Evolutionary conservation across 1,140 invertebrate species (phyloP).

Genomic region (Camponotus floridanus): DNA sequence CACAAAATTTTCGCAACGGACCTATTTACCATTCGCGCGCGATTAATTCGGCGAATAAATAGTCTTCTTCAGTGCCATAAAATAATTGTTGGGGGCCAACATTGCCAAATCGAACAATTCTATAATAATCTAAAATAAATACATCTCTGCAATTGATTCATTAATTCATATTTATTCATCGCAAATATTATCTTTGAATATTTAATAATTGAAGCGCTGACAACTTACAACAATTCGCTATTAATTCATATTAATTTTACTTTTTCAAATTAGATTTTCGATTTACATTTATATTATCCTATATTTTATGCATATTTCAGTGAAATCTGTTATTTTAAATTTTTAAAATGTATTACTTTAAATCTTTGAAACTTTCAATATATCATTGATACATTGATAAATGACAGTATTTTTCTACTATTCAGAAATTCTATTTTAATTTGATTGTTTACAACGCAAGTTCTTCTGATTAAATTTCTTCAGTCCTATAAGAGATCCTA

Average conservation of each 20-base stretch:
- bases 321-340: not conserved
- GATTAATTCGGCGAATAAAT: constrained; percentile 60
- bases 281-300: not conserved
- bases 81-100: constrained; percentile 42
- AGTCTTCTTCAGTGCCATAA: constrained; percentile 49
- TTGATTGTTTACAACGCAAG: not conserved
- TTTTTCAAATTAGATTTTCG: not conserved
- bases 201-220: constrained; percentile 39
- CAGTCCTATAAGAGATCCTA: not conserved
- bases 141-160: constrained; percentile 40
- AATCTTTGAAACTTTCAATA: not conserved
- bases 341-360: no score
- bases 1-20: constrained; percentile 35
- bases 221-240: not conserved
- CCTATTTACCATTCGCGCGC: constrained; percentile 59
- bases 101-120: constrained; percentile 50
- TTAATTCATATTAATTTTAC: constrained; percentile 24
- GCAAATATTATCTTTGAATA: constrained; percentile 36
- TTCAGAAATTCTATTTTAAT: not conserved
- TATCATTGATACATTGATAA: not conserved
- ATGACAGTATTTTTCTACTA: not conserved
- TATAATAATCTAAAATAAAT: constrained; percentile 54
- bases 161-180: constrained; percentile 45
- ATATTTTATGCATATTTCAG: not conserved
- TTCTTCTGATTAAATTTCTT: not conserved